A percentile compares a stretch with the other conserved stretches of the same genome.
Conservation (phyloP, 2,113 vertebrate species). For the Cynoglossus semilaevis region DNA sequence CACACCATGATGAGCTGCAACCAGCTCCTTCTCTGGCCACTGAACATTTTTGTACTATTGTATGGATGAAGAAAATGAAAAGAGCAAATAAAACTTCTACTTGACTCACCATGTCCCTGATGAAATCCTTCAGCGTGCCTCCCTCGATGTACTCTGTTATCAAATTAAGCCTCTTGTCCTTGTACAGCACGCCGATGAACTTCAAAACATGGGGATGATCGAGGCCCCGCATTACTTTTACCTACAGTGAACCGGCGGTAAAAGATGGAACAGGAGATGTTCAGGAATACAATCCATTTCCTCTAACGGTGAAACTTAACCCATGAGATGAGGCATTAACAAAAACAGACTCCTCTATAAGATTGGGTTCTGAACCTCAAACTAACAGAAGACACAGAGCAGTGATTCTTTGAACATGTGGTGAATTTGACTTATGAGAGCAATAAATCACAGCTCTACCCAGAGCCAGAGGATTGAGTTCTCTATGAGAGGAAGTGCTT, state of each 20-base stretch:
- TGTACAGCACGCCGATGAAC: conserved; percentile 96
- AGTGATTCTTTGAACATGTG: conserved; percentile 13
- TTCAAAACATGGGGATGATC: conserved; percentile 92
- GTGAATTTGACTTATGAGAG: conserved; percentile 19
- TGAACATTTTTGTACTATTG: conserved; percentile 12
- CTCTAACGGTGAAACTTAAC: background rate
- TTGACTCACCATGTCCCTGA: conserved; percentile 88
- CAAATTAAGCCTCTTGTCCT: conserved; percentile 94
- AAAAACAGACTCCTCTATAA: conserved; percentile 4
- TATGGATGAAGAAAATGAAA: conserved; percentile 1
- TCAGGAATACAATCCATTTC: background rate
- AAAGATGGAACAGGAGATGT: conserved; percentile 25
- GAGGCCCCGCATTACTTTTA: conserved; percentile 95
- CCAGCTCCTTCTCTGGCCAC: conserved; percentile 13
- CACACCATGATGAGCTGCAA: no score
- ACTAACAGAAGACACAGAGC: conserved; percentile 26
- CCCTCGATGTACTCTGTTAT: conserved; percentile 96
- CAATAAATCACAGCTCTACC: conserved; percentile 25
- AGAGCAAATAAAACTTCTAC: no score
- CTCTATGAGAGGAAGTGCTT: conserved; percentile 21
- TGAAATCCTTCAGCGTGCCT: conserved; percentile 93
- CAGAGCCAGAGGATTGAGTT: conserved; percentile 16
- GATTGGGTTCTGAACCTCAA: conserved; percentile 3
- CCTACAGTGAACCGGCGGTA: conserved; percentile 80
- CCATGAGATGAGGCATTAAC: background rate